Conservation (phyloP, 1,140 invertebrate species). For the Brachionus rotundiformis region DNA sequence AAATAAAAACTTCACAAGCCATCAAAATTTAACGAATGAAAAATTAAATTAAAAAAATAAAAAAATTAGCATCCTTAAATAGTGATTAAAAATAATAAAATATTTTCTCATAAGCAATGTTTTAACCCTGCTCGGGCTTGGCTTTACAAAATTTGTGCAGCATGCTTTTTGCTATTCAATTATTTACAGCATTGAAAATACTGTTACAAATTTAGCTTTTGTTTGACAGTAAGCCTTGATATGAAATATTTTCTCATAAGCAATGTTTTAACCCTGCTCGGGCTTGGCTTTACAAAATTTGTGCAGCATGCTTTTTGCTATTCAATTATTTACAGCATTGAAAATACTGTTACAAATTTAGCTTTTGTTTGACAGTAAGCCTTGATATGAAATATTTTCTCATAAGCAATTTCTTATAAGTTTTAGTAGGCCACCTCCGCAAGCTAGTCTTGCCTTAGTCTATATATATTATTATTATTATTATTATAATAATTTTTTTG, state of each 20-base stretch:
- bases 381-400: not conserved
- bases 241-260: not conserved
- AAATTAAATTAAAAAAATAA: not conserved
- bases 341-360: not conserved
- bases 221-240: not conserved
- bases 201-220: not conserved
- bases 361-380: not conserved
- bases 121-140: not conserved
- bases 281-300: not conserved
- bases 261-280: not conserved
- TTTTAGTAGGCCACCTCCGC: no score
- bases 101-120: not conserved
- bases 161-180: not conserved
- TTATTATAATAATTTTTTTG: no score
- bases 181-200: not conserved
- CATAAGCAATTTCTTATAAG: not conserved
- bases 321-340: not conserved
- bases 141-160: not conserved
- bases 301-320: not conserved
- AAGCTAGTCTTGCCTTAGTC: no score
- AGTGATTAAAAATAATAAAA: not conserved
- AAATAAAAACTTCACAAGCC: not conserved
- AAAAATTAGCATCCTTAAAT: not conserved
- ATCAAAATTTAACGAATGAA: not conserved
- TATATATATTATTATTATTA: no score